These are phyloP conservation scores for Onthophagus sagittarius DNA, from an alignment of 2,888 invertebrate genomes.

Conservation along the genomic window DNA sequence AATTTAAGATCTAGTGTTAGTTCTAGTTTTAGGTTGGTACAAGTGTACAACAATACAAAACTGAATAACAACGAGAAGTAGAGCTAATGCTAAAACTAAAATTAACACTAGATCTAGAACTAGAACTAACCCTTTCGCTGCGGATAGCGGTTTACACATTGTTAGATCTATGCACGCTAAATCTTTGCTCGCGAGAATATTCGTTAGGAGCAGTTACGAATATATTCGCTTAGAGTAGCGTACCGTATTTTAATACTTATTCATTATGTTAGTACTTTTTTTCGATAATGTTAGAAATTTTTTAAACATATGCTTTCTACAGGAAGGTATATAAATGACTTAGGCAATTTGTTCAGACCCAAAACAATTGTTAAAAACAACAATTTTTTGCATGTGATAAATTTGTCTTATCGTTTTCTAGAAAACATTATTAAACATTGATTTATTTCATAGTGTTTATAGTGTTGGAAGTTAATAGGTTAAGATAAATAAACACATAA, in stretches of 20 bases:
- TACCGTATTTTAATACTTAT: constrained; percentile 5
- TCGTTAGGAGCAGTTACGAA: constrained; percentile 8
- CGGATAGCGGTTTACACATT: constrained; percentile 4
- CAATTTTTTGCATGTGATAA: too few relatives aligned
- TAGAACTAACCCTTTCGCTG: constrained; percentile 9
- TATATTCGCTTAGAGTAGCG: constrained; percentile 4
- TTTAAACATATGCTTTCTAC: too few relatives aligned
- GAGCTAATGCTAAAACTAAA: too few relatives aligned
- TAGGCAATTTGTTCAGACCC: too few relatives aligned
- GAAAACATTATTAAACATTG: neutral
- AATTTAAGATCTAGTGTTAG: too few relatives aligned
- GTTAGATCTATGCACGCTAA: constrained; percentile 5
- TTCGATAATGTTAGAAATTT: neutral
- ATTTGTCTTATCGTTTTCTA: too few relatives aligned
- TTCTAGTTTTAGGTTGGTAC: too few relatives aligned
- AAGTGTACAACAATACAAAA: too few relatives aligned
- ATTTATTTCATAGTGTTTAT: neutral
- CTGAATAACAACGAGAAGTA: too few relatives aligned
- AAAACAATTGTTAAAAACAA: too few relatives aligned
- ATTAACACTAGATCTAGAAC: too few relatives aligned
- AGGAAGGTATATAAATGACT: too few relatives aligned
- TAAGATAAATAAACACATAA: neutral
- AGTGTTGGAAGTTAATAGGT: neutral
- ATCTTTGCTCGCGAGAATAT: constrained; percentile 3
- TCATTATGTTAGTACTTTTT: neutral